Conservation (phyloP, 2,113 vertebrate genomes). For the Brienomyrus longianalis region DNA sequence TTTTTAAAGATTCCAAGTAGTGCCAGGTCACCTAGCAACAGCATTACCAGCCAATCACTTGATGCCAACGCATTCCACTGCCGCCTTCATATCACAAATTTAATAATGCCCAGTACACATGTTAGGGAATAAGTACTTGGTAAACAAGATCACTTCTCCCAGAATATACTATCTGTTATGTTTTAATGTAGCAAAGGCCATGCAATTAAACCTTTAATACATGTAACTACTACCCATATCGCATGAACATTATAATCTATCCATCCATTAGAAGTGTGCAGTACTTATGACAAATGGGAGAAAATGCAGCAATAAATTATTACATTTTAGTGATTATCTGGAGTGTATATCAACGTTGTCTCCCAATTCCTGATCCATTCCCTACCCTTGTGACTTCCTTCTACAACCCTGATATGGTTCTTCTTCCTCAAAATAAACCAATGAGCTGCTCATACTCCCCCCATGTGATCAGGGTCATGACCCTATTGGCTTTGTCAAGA, state of each 20-base stretch:
- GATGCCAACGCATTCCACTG: not conserved
- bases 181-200: not conserved
- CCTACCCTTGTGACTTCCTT: not conserved
- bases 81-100: not conserved
- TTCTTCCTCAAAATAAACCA: not conserved
- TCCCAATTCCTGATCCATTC: not conserved
- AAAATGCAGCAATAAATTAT: not conserved
- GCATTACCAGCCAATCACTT: not conserved
- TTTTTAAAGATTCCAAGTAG: conserved; percentile 4
- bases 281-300: not conserved
- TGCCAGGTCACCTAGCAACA: conserved; percentile 7
- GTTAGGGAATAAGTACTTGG: not conserved
- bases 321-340: not conserved
- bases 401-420: not conserved
- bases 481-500: not conserved
- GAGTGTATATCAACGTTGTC: not conserved
- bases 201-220: not conserved
- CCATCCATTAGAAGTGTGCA: not conserved
- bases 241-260: not conserved
- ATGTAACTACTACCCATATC: not conserved
- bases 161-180: not conserved
- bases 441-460: not conserved
- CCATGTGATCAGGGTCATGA: not conserved
- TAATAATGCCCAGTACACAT: not conserved
- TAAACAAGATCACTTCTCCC: not conserved